These are phyloP conservation scores for Tortricodes alternella DNA, from an alignment of 2,888 invertebrate genomes.

Conservation along the genomic window DNA sequence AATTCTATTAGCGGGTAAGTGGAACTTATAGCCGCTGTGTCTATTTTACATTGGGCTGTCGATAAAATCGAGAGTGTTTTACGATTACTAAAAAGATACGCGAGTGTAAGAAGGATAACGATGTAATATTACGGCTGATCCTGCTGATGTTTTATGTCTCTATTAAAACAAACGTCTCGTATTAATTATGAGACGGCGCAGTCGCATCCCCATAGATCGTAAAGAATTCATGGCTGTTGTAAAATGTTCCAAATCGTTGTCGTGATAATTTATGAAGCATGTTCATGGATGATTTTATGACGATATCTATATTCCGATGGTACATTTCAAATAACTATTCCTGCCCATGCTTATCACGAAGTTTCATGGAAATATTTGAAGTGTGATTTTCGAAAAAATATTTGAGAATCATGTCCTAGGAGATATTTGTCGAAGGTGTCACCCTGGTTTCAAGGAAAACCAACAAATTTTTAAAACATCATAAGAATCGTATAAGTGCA, in stretches of 20 bases:
- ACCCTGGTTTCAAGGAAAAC: no score
- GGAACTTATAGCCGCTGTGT: constrained; percentile 39
- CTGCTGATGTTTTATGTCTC: constrained; percentile 75
- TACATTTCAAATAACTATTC: constrained; percentile 8
- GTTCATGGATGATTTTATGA: constrained; percentile 78
- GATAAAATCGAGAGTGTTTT: constrained; percentile 61
- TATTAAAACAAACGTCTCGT: constrained; percentile 80
- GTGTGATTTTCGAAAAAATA: background rate
- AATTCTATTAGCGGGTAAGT: constrained; percentile 47
- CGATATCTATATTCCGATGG: constrained; percentile 54
- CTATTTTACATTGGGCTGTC: constrained; percentile 46
- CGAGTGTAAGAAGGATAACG: constrained; percentile 50
- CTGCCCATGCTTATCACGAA: background rate
- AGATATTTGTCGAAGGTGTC: no score
- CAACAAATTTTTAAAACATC: no score
- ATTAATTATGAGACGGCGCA: constrained; percentile 78
- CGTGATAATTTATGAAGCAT: constrained; percentile 81
- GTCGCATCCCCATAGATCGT: constrained; percentile 76
- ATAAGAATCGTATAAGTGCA: no score
- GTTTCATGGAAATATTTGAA: background rate
- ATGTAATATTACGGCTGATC: constrained; percentile 62
- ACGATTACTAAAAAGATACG: constrained; percentile 61
- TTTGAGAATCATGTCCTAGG: no score
- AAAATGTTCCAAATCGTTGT: constrained; percentile 80
- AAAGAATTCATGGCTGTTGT: constrained; percentile 80